Base-by-base conservation (phyloP, 2,797 vertebrate species). In the Synanceia verrucosa region DNA sequence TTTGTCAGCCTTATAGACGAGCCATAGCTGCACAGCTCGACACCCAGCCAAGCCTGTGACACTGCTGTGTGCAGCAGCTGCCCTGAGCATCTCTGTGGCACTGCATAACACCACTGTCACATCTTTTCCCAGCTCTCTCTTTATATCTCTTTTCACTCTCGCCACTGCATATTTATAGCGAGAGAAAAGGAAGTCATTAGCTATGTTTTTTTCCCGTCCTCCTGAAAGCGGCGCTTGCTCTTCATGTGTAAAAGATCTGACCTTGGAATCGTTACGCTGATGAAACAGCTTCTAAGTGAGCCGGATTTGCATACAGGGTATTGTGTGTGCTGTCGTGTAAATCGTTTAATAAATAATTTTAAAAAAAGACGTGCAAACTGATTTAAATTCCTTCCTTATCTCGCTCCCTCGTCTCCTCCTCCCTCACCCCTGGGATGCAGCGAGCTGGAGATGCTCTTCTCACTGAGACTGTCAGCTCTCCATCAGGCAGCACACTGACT, bases 231-330 rank as follows among this genome's bases (percentile, higher is more conserved):
- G 16, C n/a, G 24, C 64, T 81, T 33, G 33, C 69, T 86, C 90
- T 92, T 93, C 80, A 85, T 87, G 88, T 90, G 82, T 68, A 79
- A 50, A 85, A 88, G 84, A 86, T 88, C 88, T 91, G 88, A 94
- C 93, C 93, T 93, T 91, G 89, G 88, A 93, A 90, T 91, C 88
- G 88, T 92, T 91, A 88, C 53, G 47, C 91, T 89, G 88, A 92
- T 93, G 91, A 91, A 92, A 90, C 81, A 46, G 78, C 85, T 76
- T 84, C 86, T 89, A 92, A 92, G 88, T 93, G 90, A 82, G 80
- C 65, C 75, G 18, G 67, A 93, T 94, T 93, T 86, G 91, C 92
- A 93, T 94, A 84, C 46, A 10, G 80, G 62, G 33, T 77, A 79
- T 88, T 89, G 79, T 90, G 84, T 13, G 24, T n/a, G 50, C 58